phyloP scores from a whole-genome alignment of 2,113 vertebrate species.

The Caloenas nicobarica region DNA sequence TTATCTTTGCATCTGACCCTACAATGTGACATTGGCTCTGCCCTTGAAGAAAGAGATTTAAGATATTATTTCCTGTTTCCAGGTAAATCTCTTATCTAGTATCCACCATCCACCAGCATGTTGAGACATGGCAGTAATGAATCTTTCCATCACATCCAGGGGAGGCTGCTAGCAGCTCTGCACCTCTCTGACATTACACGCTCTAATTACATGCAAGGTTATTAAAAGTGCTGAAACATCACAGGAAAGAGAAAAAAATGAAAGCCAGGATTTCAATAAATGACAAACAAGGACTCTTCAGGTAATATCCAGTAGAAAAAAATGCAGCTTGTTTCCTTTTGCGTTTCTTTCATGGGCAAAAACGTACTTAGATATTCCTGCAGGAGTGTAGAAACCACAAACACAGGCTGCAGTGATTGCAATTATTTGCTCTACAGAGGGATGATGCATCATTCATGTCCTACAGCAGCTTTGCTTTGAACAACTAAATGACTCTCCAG shows the following conservation, averaged over 20 bases:
- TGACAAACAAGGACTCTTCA: accelerated
- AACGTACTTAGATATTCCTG: neutral
- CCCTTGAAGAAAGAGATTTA: neutral
- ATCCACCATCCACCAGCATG: neutral
- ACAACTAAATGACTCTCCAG: neutral
- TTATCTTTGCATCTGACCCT: neutral
- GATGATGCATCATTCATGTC: neutral
- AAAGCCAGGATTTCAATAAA: neutral
- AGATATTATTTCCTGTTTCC: neutral
- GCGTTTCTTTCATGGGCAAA: neutral
- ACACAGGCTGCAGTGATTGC: neutral
- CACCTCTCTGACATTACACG: neutral
- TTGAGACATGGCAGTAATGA: neutral
- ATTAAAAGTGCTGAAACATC: neutral
- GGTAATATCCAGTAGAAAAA: neutral
- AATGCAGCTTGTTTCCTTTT: neutral
- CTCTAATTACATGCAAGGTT: neutral
- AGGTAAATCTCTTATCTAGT: neutral
- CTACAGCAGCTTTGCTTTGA: neutral
- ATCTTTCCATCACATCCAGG: neutral
- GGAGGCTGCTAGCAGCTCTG: neutral
- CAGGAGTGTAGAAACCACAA: neutral
- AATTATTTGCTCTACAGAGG: neutral
- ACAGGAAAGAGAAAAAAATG: neutral
- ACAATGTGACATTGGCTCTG: neutral